Evolutionary conservation across 2,797 vertebrate species (phyloP).

Genomic region (Streptopelia turtur): DNA sequence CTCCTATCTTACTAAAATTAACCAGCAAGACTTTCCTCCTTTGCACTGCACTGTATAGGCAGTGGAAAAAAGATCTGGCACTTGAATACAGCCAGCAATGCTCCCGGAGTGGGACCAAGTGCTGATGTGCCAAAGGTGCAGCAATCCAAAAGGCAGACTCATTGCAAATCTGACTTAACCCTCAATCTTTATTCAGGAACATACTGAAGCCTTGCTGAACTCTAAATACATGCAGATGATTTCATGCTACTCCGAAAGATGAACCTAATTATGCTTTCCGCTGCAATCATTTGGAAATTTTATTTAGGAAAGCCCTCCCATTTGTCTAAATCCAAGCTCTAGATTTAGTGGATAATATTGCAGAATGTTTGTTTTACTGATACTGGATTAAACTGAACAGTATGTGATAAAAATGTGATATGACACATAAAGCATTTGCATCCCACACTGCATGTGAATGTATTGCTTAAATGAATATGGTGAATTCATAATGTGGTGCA

Average conservation of each 20-base stretch:
- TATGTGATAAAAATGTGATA: background rate
- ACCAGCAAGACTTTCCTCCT: background rate
- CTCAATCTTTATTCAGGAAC: conserved; percentile 1
- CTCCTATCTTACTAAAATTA: background rate
- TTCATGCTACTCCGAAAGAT: conserved; percentile 20
- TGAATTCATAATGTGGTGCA: background rate
- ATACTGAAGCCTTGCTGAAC: conserved; percentile 10
- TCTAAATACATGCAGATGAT: conserved; percentile 43
- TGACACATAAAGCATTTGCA: background rate
- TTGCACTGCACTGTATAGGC: background rate
- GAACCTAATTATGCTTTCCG: conserved; percentile 35
- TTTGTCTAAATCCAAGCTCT: background rate
- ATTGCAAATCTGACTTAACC: background rate
- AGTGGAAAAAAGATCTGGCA: background rate
- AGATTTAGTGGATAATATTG: background rate
- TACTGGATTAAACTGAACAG: background rate
- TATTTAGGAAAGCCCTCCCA: background rate
- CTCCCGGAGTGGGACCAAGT: background rate
- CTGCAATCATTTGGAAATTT: background rate
- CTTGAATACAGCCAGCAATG: background rate
- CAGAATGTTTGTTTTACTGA: background rate
- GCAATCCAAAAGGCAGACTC: background rate
- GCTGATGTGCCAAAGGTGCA: background rate
- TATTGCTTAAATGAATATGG: conserved; percentile 20
- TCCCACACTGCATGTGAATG: background rate